Base-by-base conservation (phyloP, 2,797 vertebrate species). In the Pseudotriccus pelzelni region DNA sequence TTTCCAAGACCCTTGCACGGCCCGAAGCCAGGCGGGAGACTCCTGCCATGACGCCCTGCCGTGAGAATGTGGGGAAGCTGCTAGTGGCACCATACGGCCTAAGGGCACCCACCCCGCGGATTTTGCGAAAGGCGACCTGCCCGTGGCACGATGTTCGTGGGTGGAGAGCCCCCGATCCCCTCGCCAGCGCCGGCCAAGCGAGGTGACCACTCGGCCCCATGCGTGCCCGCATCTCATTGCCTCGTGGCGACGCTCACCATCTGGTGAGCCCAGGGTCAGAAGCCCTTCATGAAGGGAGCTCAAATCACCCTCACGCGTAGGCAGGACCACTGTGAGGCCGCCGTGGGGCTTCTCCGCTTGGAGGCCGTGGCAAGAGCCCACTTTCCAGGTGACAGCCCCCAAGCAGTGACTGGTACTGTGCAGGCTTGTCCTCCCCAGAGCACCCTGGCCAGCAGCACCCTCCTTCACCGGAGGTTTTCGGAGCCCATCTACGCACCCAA, bases 401-500 rank as follows among this genome's bases (percentile, higher is more conserved):
- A 4, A 14, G 32, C 32, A 36, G 41, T 2, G 62, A 14, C 52
- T 16, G 66, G 17, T 5, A 19, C 55, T 34, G 47, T 5, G 55
- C 39, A 3, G 47, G 24, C 43, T 1, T 21, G 18, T 43, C 15
- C 24, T 14, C 8, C 30, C 18, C 17, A 4, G 19, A 30, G 80
- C 68, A 6, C 60, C 46, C 28, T 4, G 23, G 37, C 63, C 59
- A 24, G 39, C 67, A 52, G 39, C 62, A 39, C 22, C 25, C 18
- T 58, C 36, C n/a, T 52, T 47, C 23, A 10, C 44, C 72, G 18
- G 77, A 49, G 2, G 4, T 39, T 67, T 47, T 37, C 44, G 13
- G 19, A 3, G 1, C 14, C 50, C 44, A 9, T 41, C 58, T 25
- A 1, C 1, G 12, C 60, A 14, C 10, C 22, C 43, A 8, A 20